These are phyloP conservation scores for Pyrgus malvae DNA, from an alignment of 2,888 invertebrate species.

Conservation along the genomic window DNA sequence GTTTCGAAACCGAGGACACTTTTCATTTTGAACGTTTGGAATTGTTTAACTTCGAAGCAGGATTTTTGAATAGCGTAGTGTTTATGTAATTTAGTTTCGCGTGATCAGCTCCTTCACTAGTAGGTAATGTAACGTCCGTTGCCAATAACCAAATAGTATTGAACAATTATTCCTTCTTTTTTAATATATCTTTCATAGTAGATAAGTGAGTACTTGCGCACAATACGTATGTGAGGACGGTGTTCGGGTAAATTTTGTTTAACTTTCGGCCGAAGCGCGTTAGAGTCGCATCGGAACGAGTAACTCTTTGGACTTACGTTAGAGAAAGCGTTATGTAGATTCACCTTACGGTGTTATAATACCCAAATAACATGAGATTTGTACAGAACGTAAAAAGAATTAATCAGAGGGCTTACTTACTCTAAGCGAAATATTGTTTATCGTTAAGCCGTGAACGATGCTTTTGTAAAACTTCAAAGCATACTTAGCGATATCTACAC, in stretches of 20 bases:
- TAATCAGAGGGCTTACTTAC: too few species aligned
- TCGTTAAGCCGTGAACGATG: too few species aligned
- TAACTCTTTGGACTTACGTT: too few species aligned
- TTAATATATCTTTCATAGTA: slow-evolving; percentile 67
- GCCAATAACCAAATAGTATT: slow-evolving; percentile 77
- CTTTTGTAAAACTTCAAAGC: too few species aligned
- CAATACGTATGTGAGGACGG: slow-evolving; percentile 55
- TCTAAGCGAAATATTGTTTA: too few species aligned
- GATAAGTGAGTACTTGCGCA: slow-evolving; percentile 73
- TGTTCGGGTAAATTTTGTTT: slow-evolving; percentile 45
- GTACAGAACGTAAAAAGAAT: too few species aligned
- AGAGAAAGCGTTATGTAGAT: too few species aligned
- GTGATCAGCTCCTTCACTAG: slow-evolving; percentile 52
- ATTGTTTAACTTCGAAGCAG: slow-evolving; percentile 29
- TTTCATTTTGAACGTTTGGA: slow-evolving; percentile 3
- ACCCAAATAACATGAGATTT: too few species aligned
- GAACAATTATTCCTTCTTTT: slow-evolving; percentile 67
- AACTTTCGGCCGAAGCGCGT: slow-evolving; percentile 30
- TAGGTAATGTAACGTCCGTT: slow-evolving; percentile 59
- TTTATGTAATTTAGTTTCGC: slow-evolving; percentile 48
- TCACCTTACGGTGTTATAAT: too few species aligned
- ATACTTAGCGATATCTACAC: too few species aligned
- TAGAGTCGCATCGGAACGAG: neutral
- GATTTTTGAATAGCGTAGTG: slow-evolving; percentile 42
- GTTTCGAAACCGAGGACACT: slow-evolving; percentile 29